These are phyloP conservation scores for Solea senegalensis DNA, from an alignment of 2,113 vertebrate species.

Conservation along the genomic window DNA sequence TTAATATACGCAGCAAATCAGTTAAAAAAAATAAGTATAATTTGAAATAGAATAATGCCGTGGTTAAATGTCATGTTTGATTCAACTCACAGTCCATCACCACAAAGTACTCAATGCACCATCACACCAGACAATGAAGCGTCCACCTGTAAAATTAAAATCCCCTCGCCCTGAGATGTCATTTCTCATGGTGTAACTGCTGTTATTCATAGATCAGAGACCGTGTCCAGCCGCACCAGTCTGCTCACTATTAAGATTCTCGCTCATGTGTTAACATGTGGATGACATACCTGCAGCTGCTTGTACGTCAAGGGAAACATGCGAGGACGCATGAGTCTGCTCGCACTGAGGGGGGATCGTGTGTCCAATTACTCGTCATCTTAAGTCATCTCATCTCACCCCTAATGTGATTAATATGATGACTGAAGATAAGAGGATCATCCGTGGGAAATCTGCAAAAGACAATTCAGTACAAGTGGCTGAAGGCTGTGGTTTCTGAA, in stretches of 20 bases:
- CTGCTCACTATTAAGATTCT: not conserved
- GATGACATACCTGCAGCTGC: not conserved
- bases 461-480: conserved; percentile 24
- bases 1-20: not conserved
- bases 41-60: no score
- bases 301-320: not conserved
- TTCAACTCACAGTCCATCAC: not conserved
- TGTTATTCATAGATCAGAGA: conserved; percentile 58
- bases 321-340: not conserved
- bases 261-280: conserved; percentile 6
- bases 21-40: no score
- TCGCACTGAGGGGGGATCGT: not conserved
- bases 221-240: conserved; percentile 2
- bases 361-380: conserved; percentile 28
- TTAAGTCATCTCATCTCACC: conserved; percentile 38
- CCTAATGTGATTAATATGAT: conserved; percentile 48
- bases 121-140: conserved; percentile 2
- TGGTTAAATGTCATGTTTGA: not conserved
- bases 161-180: conserved; percentile 64
- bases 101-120: not conserved
- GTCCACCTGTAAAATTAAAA: conserved; percentile 70
- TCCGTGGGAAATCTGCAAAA: conserved; percentile 48
- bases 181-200: conserved; percentile 42
- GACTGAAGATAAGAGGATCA: conserved; percentile 40
- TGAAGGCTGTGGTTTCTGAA: conserved; percentile 44